Evolutionary conservation across 2,113 vertebrate species (phyloP), one percentile per base, ranked within the genome.

Genomic region (Mustelus asterias): DNA sequence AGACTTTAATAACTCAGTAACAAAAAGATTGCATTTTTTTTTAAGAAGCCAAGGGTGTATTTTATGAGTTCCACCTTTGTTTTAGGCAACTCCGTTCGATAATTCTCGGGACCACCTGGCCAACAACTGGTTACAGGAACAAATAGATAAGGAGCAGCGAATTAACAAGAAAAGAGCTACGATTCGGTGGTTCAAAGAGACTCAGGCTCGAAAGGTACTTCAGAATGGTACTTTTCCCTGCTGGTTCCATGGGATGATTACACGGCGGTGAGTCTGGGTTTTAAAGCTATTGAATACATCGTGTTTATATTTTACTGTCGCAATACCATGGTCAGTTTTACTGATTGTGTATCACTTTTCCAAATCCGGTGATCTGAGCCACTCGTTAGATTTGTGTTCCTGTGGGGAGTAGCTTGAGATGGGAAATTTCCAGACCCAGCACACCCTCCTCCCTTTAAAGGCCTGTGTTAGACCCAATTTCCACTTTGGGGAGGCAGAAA

Each of bases 201-300:
- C 98, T 0, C 98, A 98, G 96, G 98, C 97, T 13, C 94, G 97
- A 72, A 98, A 97, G 95, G 97, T 98, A 63, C 95, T 97, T 67
- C 96, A 97, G 70, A 97, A 98, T 16, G 98, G 97, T 0, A 97
- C 96, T 13, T 98, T 98, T 93, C 98, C 98, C n/a, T 96, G 96
- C 94, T 98, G 98, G 98, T 97, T 98, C 63, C 96, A 98, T 63
- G 98, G 98, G 5, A 97, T 98, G 97, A 98, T 98, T 96, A 97
- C 97, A 16, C 96, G 98, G 29, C 97, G 98, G 98, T 98, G 95
- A 85, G 96, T 41, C 37, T 29, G 5, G 44, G 18, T 93, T n/a
- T 60, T 85, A 13, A 41, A 14, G 58, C 44, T 41, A 24, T 54
- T 96, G 89, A 24, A 37, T 86, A 11, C 9, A 65, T 14, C 37